Evolutionary conservation across 64 coral and sea anemone species (phyloP), one percentile per base, ranked within the genome.

Genomic region (Stylophora pistillata): DNA sequence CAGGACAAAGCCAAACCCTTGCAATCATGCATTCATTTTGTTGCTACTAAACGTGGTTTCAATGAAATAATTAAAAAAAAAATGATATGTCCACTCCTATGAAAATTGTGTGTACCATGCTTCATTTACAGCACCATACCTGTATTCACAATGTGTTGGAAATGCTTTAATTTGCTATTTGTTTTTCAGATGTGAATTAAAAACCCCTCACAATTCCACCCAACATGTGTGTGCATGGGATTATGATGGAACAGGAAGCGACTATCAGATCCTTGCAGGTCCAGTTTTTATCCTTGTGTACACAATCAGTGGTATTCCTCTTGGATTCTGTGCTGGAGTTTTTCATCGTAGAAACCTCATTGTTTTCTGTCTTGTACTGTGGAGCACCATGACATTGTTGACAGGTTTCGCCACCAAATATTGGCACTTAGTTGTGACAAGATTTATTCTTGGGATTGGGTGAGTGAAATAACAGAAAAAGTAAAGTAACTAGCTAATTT

Each of bases 401-500:
- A 93, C 97, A 66, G 97, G 97, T 17, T 99, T 99, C 80, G 71
- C 97, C 16, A 99, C 90, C 14, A 92, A 95, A 73, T 99, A 99
- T 31, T 99, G 97, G 97, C 97, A 99, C 47, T 77, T 99, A 30
- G 86, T 99, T 15, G 58, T 99, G 10, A 93, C 93, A 72, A 90
- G 97, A 64, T 93, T 99, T 91, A 74, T 99, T 33, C 93, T 99
- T 53, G 97, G 97, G 2, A 95, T 99, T 62, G 97, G 97, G 97
- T 99, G 37, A 91, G 97, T 73, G 6, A 12, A 26, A 15, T 18
- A 5, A 33, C 17, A 5, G 41, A 53, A 65, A 33, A 7, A 86
- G 3, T 72, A 58, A 9, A 54, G 13, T 14, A 14, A 12, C 17
- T 80, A 25, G 17, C 25, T n/a, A n/a, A n/a, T n/a, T n/a, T n/a